Evolutionary conservation across 64 coral and sea anemone species (phyloP).

Genomic region (Catalaphyllia jardinei): DNA sequence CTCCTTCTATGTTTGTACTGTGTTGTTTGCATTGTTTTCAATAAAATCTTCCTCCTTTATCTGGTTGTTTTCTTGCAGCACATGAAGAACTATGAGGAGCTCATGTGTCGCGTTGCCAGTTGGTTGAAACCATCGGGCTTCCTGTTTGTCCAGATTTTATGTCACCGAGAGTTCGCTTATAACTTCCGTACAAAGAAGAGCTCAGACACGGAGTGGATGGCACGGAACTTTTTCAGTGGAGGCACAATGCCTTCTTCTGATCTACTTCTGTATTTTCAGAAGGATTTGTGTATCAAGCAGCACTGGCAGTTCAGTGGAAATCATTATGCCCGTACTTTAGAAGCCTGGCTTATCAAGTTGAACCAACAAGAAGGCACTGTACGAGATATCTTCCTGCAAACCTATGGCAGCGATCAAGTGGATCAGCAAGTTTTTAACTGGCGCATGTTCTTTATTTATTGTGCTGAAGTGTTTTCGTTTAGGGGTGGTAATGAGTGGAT

Average conservation of each 20-base stretch:
- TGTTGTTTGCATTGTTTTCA: neutral
- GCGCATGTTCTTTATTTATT: conserved; percentile 95
- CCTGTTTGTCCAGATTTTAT: conserved; percentile 88
- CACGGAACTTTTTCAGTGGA: conserved; percentile 85
- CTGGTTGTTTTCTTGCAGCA: conserved; percentile 45
- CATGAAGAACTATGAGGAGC: conserved; percentile 92
- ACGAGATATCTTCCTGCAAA: conserved; percentile 39
- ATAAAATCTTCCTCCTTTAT: neutral
- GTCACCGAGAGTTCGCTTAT: conserved; percentile 81
- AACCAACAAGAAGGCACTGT: conserved; percentile 56
- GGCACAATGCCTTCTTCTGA: conserved; percentile 87
- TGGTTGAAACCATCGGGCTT: conserved; percentile 78
- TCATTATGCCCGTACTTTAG: conserved; percentile 74
- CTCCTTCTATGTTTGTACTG: no score
- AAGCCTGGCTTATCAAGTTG: conserved; percentile 82
- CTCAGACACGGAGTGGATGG: conserved; percentile 96
- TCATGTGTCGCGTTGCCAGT: conserved; percentile 68
- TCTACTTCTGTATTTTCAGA: conserved; percentile 84
- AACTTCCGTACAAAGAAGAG: conserved; percentile 77
- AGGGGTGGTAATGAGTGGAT: conserved; percentile 86
- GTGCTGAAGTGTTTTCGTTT: conserved; percentile 81
- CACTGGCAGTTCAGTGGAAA: conserved; percentile 88
- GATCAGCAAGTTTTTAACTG: conserved; percentile 83
- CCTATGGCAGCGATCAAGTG: conserved; percentile 65
- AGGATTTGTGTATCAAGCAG: conserved; percentile 59